Base-by-base conservation (phyloP, 2,888 invertebrate genomes). In the Camponotus fellah region DNA sequence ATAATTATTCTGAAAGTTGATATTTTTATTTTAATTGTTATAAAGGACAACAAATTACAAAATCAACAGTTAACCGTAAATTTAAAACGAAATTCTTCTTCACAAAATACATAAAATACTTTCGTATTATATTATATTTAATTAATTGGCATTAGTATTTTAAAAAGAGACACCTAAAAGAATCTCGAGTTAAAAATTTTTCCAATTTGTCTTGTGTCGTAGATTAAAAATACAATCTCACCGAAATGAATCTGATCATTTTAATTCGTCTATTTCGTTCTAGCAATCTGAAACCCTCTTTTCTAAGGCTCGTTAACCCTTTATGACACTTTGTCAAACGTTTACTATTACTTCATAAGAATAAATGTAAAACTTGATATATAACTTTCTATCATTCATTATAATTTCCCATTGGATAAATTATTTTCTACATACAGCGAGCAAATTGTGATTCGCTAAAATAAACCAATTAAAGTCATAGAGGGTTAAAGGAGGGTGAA, bases 191-290 rank as follows among this genome's bases (percentile, higher is more conserved):
- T 10, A 10, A 9, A 56, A 56, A 14, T 21, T 53, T 40, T 43
- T 0, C 12, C 3, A 58, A 60, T 0, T 17, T 72, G 0, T 43
- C 6, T 12, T 12, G 12, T 14, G 14, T 62, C 4, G 10, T 14
- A 34, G 5, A 53, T 64, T 34, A 32, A 14, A 53, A 53, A 14
- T 62, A 1, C 2, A 21, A 34, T 60, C 2, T 46, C 21, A n/a
- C 10, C 43, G 17, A 77, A n/a, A 32, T 43, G 6, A 12, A 40
- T 69, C 60, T 9, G 10, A 60, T 49, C n/a, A 69, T 37, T 46
- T 71, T 60, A 71, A 79, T 60, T 60, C 46, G 71, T 60, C 79
- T 79, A 37, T 26, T 69, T 56, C 43, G 49, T 66, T 34, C 12
- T 32, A 66, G 26, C 37, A 17, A 77, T 58, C 9, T 43, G 32